Evolutionary conservation across 2,113 vertebrate species (phyloP), one percentile per base, ranked within the genome.

Genomic region (Ceyx cyanopectus): DNA sequence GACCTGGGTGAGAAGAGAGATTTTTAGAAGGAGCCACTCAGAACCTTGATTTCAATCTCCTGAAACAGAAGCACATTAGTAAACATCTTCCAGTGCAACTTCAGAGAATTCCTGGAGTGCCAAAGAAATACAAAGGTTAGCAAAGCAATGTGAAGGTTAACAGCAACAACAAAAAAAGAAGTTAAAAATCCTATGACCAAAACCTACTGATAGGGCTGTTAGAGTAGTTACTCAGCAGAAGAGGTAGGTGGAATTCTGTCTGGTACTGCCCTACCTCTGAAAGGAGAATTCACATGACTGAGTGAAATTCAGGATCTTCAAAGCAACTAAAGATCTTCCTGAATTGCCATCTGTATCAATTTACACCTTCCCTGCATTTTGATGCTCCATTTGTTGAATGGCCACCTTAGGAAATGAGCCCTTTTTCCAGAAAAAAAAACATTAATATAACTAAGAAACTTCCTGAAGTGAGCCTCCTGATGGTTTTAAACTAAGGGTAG

Each of bases 1-100:
- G 70, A 94, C 94, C 97, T 97, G 63, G 60, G 53, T 90, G 40
- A 83, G 85, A 85, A 96, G 12, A 81, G 54, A 92, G 65, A 92
- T 80, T 74, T 89, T 96, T 78, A 86, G 34, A 83, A 27, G 17
- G 81, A 82, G 67, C 21, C 80, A 81, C 23, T 77, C 46, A 48
- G 27, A 34, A 66, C 41, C 26, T 77, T 45, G 23, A 54, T 81
- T 84, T 85, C 66, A 80, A 63, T 40, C 69, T 24, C 27, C 27
- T 53, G 45, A 92, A 50, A 89, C 12, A 87, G 8, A 17, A 72
- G 17, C 53, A 61, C 53, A 22, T 85, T 30, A 87, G 24, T 48
- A 82, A 88, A 72, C 19, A 17, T 22, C 32, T 84, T 79, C 32
- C 21, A 83, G 37, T 34, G 37, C n/a, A 70, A 66, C n/a, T 65